Evolutionary conservation across 2,113 vertebrate genomes (phyloP).

Genomic region (Microtus oregoni): DNA sequence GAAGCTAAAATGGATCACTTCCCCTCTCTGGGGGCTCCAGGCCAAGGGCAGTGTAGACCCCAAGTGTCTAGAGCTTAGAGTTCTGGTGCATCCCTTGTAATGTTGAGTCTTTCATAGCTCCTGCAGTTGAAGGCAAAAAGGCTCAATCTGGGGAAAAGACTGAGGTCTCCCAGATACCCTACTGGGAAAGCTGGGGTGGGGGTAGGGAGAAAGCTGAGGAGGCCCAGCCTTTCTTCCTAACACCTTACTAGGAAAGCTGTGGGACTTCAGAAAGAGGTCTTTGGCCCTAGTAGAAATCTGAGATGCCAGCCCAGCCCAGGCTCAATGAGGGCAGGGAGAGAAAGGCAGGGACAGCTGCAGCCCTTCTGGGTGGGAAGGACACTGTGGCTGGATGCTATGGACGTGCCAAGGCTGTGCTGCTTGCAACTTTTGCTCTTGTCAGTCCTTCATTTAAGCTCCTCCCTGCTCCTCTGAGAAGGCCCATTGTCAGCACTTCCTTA

Average conservation of each 20-base stretch:
- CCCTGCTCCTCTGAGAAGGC: neutral
- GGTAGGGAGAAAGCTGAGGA: neutral
- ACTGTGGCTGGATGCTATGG: neutral
- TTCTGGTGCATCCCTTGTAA: neutral
- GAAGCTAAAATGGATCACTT: neutral
- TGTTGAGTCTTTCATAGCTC: neutral
- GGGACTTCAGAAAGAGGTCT: conserved; percentile 1
- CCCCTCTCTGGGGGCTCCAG: neutral
- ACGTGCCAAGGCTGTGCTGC: neutral
- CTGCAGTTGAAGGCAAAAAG: neutral
- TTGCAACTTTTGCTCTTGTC: neutral
- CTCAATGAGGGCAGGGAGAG: neutral
- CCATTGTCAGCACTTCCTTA: neutral
- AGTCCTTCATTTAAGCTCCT: neutral
- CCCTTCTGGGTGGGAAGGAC: neutral
- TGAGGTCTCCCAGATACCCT: too few relatives aligned
- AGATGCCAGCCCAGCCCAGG: neutral
- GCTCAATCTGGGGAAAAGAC: neutral
- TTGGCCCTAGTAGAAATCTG: conserved; percentile 36
- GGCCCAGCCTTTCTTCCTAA: neutral
- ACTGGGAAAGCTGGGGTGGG: neutral
- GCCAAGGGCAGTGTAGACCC: neutral
- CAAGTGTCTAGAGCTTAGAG: neutral
- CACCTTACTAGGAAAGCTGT: neutral
- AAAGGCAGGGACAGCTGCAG: conserved; percentile 63